Evolutionary conservation across 2,797 vertebrate genomes (phyloP).

Genomic region (Phyllotis vaccarum): DNA sequence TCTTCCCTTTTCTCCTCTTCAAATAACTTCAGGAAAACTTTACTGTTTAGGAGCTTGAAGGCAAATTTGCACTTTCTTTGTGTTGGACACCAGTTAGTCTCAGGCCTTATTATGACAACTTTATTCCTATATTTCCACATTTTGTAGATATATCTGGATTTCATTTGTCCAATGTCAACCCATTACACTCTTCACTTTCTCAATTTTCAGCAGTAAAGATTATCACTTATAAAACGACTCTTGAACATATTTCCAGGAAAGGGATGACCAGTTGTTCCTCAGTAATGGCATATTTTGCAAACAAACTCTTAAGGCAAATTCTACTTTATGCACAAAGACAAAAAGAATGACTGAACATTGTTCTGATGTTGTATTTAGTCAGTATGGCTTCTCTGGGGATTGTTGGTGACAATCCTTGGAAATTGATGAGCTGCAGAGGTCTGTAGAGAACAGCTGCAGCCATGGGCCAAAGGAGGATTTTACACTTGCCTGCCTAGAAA

Average conservation of each 20-base stretch:
- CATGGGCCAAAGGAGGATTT: neutral
- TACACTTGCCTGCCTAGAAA: conserved; percentile 21
- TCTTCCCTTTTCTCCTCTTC: neutral
- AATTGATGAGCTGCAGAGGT: neutral
- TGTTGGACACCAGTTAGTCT: neutral
- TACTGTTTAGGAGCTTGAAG: neutral
- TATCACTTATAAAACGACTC: neutral
- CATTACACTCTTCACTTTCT: neutral
- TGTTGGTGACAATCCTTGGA: neutral
- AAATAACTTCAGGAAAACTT: neutral
- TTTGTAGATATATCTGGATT: neutral
- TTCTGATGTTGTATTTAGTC: neutral
- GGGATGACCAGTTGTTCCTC: neutral
- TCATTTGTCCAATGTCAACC: neutral
- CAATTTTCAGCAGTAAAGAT: neutral
- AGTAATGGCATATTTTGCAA: neutral
- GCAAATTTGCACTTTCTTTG: neutral
- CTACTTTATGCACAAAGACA: neutral
- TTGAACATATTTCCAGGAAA: neutral
- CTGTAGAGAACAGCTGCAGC: neutral
- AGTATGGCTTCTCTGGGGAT: neutral
- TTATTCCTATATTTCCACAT: neutral
- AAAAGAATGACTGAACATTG: neutral
- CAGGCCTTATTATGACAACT: neutral
- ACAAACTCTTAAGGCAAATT: neutral